Evolutionary conservation across 1,140 invertebrate species (phyloP), one percentile per base, ranked within the genome.

Genomic region (Leptopilina clavipes): DNA sequence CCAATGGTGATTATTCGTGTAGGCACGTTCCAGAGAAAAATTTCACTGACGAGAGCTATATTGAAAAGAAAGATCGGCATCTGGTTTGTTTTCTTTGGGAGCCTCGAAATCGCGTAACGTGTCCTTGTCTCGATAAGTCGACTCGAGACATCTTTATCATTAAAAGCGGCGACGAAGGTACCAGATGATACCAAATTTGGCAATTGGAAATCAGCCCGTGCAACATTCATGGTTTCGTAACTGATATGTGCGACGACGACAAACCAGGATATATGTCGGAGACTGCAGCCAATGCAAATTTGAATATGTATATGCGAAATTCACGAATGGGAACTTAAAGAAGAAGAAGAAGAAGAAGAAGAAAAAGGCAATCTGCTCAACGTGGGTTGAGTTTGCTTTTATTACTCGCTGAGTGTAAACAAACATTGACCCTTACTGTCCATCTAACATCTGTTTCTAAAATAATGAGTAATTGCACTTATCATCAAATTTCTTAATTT

Each of bases 141-240:
- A 18, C 52, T 18, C 52, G 17, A 54, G 18, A 54, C 52, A 54
- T 18, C 52, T 54, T 54, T 54, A 54, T 54, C 52, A 54, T 54
- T 54, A 54, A 54, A 54, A 54, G 52, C 11, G 17, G 48, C 17
- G n/a, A 52, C n/a, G 48, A 52, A 52, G 18, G 52, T 54, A 54
- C 52, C 11, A 70, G 22, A 75, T 75, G 40, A 71, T 14, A 76
- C 79, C 79, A 79, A 81, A 81, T 81, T 81, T 76, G 75, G 79
- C 40, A 78, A 76, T 76, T 79, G 31, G 43, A 59, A 73, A 75
- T 75, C 74, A 54, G 45, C 48, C 70, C 72, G 17, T 31, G 70
- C 71, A n/a, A 14, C 71, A 75, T 73, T 45, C 37, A 31, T 56
- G 56, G 75, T 80, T 80, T 77, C 76, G 76, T 71, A 80, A 80